These are phyloP conservation scores for Panthera uncia DNA, from an alignment of 2,113 vertebrate species.

Conservation along the genomic window DNA sequence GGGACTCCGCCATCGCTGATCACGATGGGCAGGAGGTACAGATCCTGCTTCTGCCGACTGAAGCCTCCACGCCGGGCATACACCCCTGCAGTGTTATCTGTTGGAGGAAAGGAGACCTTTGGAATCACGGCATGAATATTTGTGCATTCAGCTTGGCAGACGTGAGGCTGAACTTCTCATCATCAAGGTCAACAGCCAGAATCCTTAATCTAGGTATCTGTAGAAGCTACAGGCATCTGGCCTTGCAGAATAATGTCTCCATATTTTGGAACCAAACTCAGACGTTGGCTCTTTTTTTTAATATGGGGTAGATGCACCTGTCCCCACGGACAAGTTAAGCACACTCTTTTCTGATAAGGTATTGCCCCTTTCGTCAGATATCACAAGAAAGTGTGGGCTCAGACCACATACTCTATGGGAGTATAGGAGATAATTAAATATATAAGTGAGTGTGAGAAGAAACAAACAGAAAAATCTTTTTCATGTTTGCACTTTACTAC, in stretches of 20 bases:
- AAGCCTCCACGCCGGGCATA: constrained; percentile 91
- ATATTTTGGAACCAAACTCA: background rate
- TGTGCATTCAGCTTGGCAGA: background rate
- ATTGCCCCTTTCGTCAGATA: background rate
- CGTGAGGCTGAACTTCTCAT: background rate
- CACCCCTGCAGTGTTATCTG: constrained; percentile 94
- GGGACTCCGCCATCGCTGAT: constrained; percentile 95
- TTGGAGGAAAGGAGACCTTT: constrained; percentile 9
- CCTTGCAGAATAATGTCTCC: background rate
- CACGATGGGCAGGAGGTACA: constrained; percentile 94
- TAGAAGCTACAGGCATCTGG: background rate
- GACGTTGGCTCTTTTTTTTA: background rate
- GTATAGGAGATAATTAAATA: background rate
- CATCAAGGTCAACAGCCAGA: background rate
- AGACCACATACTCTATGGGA: no score
- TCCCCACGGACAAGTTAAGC: background rate
- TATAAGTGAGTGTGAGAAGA: background rate
- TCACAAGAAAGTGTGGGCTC: background rate
- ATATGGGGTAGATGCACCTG: background rate
- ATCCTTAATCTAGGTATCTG: background rate
- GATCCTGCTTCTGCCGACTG: constrained; percentile 92
- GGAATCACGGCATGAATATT: background rate
- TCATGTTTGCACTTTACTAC: background rate
- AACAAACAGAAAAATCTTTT: background rate
- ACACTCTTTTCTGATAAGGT: background rate